These are phyloP conservation scores for Criorhina ranunculi DNA, from an alignment of 2,888 invertebrate species.

Conservation along the genomic window DNA sequence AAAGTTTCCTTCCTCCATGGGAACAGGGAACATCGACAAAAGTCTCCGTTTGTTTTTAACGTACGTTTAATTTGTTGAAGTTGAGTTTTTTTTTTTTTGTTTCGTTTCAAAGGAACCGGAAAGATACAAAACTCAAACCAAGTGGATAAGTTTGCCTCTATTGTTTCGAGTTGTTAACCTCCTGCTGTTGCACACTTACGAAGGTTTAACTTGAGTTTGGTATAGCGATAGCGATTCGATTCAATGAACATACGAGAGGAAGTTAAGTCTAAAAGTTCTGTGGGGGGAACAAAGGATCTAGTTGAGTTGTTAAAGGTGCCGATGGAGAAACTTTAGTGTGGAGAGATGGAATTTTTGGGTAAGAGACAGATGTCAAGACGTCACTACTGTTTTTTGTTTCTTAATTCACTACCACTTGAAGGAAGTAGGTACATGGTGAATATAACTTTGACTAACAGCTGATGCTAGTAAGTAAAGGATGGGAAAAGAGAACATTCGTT, in stretches of 20 bases:
- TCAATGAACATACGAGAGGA: slow-evolving; percentile 63
- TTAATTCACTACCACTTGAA: no score
- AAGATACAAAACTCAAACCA: slow-evolving; percentile 51
- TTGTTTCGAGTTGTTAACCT: slow-evolving; percentile 62
- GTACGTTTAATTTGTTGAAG: slow-evolving; percentile 60
- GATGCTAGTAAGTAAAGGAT: neutral
- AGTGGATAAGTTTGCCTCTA: slow-evolving; percentile 62
- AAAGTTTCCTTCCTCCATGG: slow-evolving; percentile 27
- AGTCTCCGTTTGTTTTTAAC: slow-evolving; percentile 50
- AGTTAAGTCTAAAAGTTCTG: slow-evolving; percentile 50
- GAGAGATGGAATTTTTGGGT: neutral
- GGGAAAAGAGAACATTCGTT: no score
- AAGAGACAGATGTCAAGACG: slow-evolving; percentile 19
- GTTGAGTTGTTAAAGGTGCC: slow-evolving; percentile 13
- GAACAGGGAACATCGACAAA: slow-evolving; percentile 19
- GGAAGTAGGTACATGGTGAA: neutral
- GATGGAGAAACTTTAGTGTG: slow-evolving; percentile 18
- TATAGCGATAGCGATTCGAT: slow-evolving; percentile 53
- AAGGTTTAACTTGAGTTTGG: slow-evolving; percentile 44
- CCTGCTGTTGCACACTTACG: slow-evolving; percentile 47
- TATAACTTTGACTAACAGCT: neutral
- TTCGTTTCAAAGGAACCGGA: slow-evolving; percentile 25
- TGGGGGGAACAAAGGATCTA: slow-evolving; percentile 26
- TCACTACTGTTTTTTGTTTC: neutral
- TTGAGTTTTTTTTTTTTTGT: slow-evolving; percentile 21